phyloP scores from a whole-genome alignment of 2,113 vertebrate genomes.

The Electrona antarctica region DNA sequence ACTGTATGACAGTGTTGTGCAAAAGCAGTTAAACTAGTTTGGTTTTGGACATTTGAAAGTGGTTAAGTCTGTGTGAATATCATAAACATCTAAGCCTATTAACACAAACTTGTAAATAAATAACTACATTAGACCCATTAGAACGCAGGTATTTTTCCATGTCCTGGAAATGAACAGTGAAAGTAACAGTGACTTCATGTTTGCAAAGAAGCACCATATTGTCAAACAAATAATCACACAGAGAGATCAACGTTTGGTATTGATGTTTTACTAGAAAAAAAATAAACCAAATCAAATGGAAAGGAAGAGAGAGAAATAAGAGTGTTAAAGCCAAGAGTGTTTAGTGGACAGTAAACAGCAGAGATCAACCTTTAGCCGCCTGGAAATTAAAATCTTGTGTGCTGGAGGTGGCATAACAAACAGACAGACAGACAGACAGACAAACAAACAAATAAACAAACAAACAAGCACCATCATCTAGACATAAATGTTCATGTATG shows the following conservation, averaged over 20 bases:
- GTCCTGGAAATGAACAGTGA: too few species aligned
- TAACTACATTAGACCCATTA: too few species aligned
- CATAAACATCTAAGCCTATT: too few species aligned
- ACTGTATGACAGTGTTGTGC: too few species aligned
- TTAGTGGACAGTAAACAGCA: conserved; percentile 35
- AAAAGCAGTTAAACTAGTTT: too few species aligned
- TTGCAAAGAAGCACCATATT: too few species aligned
- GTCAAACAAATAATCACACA: conserved; percentile 51
- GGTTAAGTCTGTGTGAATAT: too few species aligned
- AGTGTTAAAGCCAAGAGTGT: conserved; percentile 44
- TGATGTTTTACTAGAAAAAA: conserved; percentile 77
- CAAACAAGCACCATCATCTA: conserved; percentile 15
- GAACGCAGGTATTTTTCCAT: too few species aligned
- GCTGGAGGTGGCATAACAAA: conserved; percentile 38
- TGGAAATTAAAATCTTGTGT: conserved; percentile 31
- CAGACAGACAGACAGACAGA: conserved; percentile 4
- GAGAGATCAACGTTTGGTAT: conserved; percentile 51
- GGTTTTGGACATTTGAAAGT: too few species aligned
- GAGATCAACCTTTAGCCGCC: conserved; percentile 33
- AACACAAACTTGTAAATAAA: too few species aligned
- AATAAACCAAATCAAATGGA: conserved; percentile 59
- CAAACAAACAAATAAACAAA: conserved; percentile 27
- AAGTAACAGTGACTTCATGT: too few species aligned
- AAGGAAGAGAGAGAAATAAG: conserved; percentile 46
- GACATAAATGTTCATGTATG: conserved; percentile 26